Evolutionary conservation across 2,113 vertebrate genomes (phyloP).

Genomic region (Ctenomys sociabilis): DNA sequence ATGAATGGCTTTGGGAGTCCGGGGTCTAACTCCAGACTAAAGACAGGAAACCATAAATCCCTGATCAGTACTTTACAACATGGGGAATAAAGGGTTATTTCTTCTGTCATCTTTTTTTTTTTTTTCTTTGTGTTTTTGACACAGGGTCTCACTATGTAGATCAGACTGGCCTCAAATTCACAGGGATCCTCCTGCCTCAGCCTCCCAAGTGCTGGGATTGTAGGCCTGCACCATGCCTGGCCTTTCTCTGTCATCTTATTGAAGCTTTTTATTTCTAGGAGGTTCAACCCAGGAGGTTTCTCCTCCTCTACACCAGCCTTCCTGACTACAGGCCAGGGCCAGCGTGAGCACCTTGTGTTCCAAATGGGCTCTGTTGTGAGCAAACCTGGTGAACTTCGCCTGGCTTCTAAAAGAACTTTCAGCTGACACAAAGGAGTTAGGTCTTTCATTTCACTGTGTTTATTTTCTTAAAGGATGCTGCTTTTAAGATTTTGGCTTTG

Average conservation of each 20-base stretch:
- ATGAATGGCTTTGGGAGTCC: neutral
- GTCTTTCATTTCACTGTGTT: neutral
- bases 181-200: too few species aligned
- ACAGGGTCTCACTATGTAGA: too few species aligned
- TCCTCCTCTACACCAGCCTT: neutral
- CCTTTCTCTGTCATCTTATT: neutral
- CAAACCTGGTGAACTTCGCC: neutral
- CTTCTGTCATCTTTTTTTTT: neutral
- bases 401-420: neutral
- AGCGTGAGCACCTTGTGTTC: neutral
- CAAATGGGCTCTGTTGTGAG: neutral
- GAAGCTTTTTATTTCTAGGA: conserved; percentile 1
- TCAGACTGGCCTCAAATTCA: too few species aligned
- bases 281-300: neutral
- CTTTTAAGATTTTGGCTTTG: neutral
- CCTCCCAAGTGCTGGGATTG: too few species aligned
- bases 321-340: too few species aligned
- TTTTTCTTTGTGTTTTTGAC: too few species aligned
- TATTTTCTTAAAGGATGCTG: conserved; percentile 21
- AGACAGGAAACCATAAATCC: conserved; percentile 6
- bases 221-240: too few species aligned
- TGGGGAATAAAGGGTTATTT: neutral
- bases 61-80: neutral
- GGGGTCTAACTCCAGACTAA: neutral
- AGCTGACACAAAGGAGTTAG: conserved; percentile 5